Evolutionary conservation across 2,888 invertebrate genomes (phyloP).

Genomic region (Ophioninae sp.): DNA sequence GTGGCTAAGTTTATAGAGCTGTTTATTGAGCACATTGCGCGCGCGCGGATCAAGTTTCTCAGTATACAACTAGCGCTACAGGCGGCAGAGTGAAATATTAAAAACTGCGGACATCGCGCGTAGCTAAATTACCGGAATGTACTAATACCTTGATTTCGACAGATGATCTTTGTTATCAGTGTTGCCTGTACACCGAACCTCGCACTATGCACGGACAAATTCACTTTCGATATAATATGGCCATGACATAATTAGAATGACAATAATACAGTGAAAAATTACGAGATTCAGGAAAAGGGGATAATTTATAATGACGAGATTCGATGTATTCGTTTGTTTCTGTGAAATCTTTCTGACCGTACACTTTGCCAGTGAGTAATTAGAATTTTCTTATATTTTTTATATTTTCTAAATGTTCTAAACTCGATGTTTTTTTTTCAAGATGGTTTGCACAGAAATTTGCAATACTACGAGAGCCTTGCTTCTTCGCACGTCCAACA

Average conservation of each 20-base stretch:
- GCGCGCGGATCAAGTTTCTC: too few relatives aligned
- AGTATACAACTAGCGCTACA: too few relatives aligned
- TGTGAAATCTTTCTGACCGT: slow-evolving; percentile 48
- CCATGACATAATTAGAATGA: slow-evolving; percentile 22
- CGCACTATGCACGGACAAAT: background rate
- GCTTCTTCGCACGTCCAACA: slow-evolving; percentile 89
- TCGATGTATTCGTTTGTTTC: slow-evolving; percentile 39
- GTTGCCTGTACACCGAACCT: background rate
- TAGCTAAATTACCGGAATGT: background rate
- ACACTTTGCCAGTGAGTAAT: slow-evolving; percentile 55
- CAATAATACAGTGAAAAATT: slow-evolving; percentile 2
- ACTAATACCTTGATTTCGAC: slow-evolving; percentile 9
- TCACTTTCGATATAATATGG: background rate
- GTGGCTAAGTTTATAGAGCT: too few relatives aligned
- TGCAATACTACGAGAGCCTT: slow-evolving; percentile 91
- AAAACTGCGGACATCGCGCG: too few relatives aligned
- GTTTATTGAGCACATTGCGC: too few relatives aligned
- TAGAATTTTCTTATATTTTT: background rate
- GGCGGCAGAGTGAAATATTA: too few relatives aligned
- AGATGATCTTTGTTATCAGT: slow-evolving; percentile 35
- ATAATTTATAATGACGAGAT: slow-evolving; percentile 49
- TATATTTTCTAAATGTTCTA: background rate
- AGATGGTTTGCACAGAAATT: slow-evolving; percentile 89
- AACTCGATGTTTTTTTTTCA: slow-evolving; percentile 41
- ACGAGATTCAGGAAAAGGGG: background rate